Evolutionary conservation across 92 coral and sea anemone genomes (phyloP), one percentile per base, ranked within the genome.

Genomic region (Pocillopora meandrina): DNA sequence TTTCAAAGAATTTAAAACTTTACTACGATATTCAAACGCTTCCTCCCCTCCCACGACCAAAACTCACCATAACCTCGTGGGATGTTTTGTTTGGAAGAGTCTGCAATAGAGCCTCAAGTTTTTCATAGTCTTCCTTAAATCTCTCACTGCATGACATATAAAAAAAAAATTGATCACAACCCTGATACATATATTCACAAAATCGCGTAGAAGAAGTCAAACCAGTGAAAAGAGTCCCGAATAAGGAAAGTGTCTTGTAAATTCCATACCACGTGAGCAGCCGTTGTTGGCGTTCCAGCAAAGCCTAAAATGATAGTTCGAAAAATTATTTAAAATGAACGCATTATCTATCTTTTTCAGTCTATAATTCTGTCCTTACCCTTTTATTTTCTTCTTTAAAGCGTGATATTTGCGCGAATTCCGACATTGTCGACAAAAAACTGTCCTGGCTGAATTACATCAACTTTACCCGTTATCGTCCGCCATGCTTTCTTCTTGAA

Each of bases 31-130:
- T 72, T 17, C 11, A 52, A 19, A 75, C 19, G 31, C 17, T 75
- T 71, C 36, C 61, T 47, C 18, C 17, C 35, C 20, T 14, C 9
- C 60, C 33, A 11, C 42, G 23, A 73, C 21, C 59, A 57, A 72
- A 56, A 47, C 67, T 66, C 91, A 92, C 99, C 99, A 96, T 96
- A 65, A 94, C 82, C 55, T 96, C 97, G 86, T 96, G 99, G 79
- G 93, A 80, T 17, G 85, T 59, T 81, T 91, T 96, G 42, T 93
- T 85, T 5, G 99, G 97, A 49, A 96, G 86, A 67, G 86, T 85
- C 72, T 77, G 77, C 62, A 96, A 76, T 6, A 83, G 80, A n/a
- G 88, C 87, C 31, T 93, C 92, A 15, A 96, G 91, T 18, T 94
- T 64, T 62, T 90, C 89, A 78, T 96, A 96, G 71, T 94, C 99